Evolutionary conservation across 1,140 invertebrate genomes (phyloP).

Genomic region (Zelostemma sp.): DNA sequence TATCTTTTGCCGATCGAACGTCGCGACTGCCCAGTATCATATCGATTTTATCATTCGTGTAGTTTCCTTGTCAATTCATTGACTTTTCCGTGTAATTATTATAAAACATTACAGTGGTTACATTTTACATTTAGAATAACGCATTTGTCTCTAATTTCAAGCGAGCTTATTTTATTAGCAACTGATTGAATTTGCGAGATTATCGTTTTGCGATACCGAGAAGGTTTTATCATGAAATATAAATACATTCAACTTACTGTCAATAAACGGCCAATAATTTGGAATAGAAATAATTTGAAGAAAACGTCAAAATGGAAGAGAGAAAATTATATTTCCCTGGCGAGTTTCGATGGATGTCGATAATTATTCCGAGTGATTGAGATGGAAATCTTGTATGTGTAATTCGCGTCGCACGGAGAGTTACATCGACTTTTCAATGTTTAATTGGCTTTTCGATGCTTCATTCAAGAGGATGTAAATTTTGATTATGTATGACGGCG

Average conservation of each 20-base stretch:
- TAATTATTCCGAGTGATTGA: conserved; percentile 39
- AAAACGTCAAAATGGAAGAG: not conserved
- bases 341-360: conserved; percentile 36
- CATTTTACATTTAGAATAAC: too few relatives aligned
- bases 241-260: too few relatives aligned
- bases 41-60: not conserved
- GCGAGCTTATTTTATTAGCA: too few relatives aligned
- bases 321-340: conserved; percentile 9
- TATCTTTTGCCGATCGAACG: conserved; percentile 2
- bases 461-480: conserved; percentile 24
- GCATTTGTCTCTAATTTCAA: too few relatives aligned
- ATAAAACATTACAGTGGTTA: too few relatives aligned
- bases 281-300: conserved; percentile 12
- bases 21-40: not conserved
- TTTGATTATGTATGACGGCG: conserved; percentile 36
- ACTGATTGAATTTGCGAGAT: too few relatives aligned
- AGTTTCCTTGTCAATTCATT: too few relatives aligned
- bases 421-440: conserved; percentile 25
- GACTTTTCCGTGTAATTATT: too few relatives aligned
- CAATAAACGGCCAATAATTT: too few relatives aligned
- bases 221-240: too few relatives aligned
- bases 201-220: too few relatives aligned
- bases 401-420: conserved; percentile 36
- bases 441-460: conserved; percentile 37
- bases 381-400: conserved; percentile 29